Evolutionary conservation across 2,888 invertebrate genomes (phyloP), one percentile per base, ranked within the genome.

Genomic region (Buathra laborator): DNA sequence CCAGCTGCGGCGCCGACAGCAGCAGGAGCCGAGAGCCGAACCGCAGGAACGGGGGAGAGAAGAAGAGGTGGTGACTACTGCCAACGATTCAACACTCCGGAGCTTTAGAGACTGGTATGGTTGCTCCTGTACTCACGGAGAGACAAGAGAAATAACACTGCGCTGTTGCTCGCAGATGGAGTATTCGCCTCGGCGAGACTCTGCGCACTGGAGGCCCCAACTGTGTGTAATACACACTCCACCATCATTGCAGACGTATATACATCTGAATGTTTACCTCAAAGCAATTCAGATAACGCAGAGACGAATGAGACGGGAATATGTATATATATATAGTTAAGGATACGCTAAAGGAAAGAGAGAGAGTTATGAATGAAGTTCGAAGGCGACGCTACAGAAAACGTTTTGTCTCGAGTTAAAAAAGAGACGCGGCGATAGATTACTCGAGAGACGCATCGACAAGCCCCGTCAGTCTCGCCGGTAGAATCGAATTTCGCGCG

Each of bases 281-380:
- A 48, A 68, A 64, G 72, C 48, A 72, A 84, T 81, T 77, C 77
- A 68, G 81, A 84, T 77, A 84, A 81, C 76, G 81, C 77, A 81
- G 81, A 44, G 77, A 81, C 84, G 77, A 76, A 62, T 68, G n/a
- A 68, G 68, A 77, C 76, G 72, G 16, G 64, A 76, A 66, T 37
- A 76, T 66, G 56, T 59, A 74, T 9, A 37, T 19, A 10, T 9
- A 19, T 56, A 24, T 24, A 56, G 19, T 24, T 19, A 37, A 37
- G 24, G 24, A 10, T 24, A 24, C 24, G 56, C 56, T 10, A 9
- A 0, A 16, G 46, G n/a, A 74, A 62, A 16, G 59, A 32, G 32
- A 32, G 32, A 29, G 2, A 14, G 59, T 37, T 37, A 32, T 32
- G 32, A 62, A 62, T 62, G 56, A 56, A 56, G 19, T 24, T 19